Percentiles rank a stretch among this genome's conserved stretches.
Evolutionary conservation across 1,140 invertebrate species (phyloP).

Genomic region (Lasioglossum albipes): DNA sequence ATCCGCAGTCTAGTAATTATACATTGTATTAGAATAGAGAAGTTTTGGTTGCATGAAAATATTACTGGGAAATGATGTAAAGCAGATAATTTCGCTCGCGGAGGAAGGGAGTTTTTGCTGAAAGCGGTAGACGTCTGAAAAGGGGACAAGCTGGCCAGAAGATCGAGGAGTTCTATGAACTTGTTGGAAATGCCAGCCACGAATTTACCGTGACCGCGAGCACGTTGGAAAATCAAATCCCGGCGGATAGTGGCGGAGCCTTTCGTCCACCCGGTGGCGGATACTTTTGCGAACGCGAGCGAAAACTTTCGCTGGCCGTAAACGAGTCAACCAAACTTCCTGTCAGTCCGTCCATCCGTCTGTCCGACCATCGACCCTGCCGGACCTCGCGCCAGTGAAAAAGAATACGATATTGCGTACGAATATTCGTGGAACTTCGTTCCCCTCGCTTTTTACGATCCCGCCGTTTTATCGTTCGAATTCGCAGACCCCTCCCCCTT

Average conservation of each 20-base stretch:
- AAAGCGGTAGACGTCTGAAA: not conserved
- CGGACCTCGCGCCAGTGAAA: conserved; percentile 10
- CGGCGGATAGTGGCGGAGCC: conserved; percentile 34
- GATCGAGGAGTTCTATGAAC: not conserved
- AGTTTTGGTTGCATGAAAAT: no score
- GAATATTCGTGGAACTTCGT: conserved; percentile 11
- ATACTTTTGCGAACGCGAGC: conserved; percentile 60
- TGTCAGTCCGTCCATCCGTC: not conserved
- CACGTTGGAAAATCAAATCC: conserved; percentile 58
- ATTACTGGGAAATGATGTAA: no score
- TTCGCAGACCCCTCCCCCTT: no score
- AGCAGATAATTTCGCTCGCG: not conserved
- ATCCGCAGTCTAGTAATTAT: no score
- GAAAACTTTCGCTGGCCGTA: conserved; percentile 57
- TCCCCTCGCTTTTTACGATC: conserved; percentile 12
- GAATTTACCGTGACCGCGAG: conserved; percentile 53
- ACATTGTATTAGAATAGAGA: no score
- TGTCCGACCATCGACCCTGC: not conserved
- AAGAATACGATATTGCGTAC: conserved; percentile 39
- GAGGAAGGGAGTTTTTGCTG: no score
- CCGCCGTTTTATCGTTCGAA: not conserved
- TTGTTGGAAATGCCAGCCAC: conserved; percentile 54
- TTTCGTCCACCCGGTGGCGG: conserved; percentile 27
- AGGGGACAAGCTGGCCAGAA: not conserved
- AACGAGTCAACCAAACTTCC: conserved; percentile 57